Evolutionary conservation across 1,140 invertebrate species (phyloP).

Genomic region (Drosophila yakuba): DNA sequence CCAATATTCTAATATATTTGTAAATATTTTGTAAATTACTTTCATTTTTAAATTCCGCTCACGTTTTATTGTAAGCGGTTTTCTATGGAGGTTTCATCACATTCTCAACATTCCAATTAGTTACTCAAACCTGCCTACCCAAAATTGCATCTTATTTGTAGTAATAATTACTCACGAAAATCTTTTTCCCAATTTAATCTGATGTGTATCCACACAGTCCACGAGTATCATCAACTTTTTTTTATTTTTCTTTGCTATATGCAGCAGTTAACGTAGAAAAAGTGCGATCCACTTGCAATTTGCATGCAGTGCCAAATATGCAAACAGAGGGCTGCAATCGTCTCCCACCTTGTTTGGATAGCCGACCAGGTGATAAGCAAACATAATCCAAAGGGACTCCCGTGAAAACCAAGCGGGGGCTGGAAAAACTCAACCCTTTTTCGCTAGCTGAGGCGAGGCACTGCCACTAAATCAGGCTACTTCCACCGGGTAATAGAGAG

Average conservation of each 20-base stretch:
- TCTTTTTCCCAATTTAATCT: too few species aligned
- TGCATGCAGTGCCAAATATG: slow-evolving; percentile 63
- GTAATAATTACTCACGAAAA: neutral
- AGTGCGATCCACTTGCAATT: slow-evolving; percentile 22
- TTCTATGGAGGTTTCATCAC: too few species aligned
- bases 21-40: too few species aligned
- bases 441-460: slow-evolving; percentile 14
- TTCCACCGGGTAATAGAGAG: slow-evolving; percentile 71
- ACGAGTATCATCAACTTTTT: too few species aligned
- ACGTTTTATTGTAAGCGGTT: neutral
- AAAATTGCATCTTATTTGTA: neutral
- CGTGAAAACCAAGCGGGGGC: neutral
- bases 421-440: slow-evolving; percentile 17
- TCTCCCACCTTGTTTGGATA: slow-evolving; percentile 27
- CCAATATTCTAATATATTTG: too few species aligned
- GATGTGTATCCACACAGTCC: too few species aligned
- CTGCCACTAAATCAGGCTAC: slow-evolving; percentile 41
- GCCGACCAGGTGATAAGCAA: slow-evolving; percentile 70
- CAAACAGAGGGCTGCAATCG: slow-evolving; percentile 58
- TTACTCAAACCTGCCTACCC: neutral
- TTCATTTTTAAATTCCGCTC: neutral
- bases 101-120: neutral
- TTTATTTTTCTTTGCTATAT: neutral
- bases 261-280: slow-evolving; percentile 4
- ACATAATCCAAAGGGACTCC: slow-evolving; percentile 25